Base-by-base conservation (phyloP, 2,113 vertebrate genomes). In the Phyllopteryx taeniolatus region DNA sequence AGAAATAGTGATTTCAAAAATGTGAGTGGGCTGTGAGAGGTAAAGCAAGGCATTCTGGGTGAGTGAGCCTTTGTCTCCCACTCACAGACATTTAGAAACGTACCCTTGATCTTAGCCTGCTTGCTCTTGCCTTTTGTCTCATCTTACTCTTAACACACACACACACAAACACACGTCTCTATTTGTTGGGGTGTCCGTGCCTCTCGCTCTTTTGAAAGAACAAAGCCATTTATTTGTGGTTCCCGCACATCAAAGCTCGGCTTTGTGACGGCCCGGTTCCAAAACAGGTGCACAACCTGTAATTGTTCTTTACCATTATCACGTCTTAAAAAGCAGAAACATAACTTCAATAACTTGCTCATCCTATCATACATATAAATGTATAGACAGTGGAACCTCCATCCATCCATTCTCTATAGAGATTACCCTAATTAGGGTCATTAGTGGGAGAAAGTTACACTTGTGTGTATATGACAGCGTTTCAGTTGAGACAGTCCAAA, bases 31-130 rank as follows among this genome's bases (percentile, higher is more conserved):
- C 72, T 82, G 83, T 20, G 60, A 83, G 83, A 77, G 86, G 79
- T 20, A 60, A 88, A 77, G 85, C 84, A 86, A 88, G 64, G 89
- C 82, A 91, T 89, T 86, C 77, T 90, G 90, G 88, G 89, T 89
- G 89, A 83, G 87, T 87, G 87, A 86, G 83, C 80, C 80, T 83
- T 74, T 81, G 82, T 80, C 85, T 87, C 88, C 89, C 83, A 91
- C 89, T 90, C 89, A 81, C 88, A 85, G 57, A 73, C 62, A 82
- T 84, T 86, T 73, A 81, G 79, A 84, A 83, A 81, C 76, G 79
- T 62, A 75, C 70, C 83, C 78, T 76, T 71, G 79, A 86, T 89
- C 89, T 89, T 77, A 88, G 85, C 81, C 67, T 53, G 65, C 56
- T 74, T 70, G 39, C 49, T 79, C 64, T 77, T 49, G 68, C 54